phyloP scores from a whole-genome alignment of 2,113 vertebrate genomes.

The Camelus dromedarius region DNA sequence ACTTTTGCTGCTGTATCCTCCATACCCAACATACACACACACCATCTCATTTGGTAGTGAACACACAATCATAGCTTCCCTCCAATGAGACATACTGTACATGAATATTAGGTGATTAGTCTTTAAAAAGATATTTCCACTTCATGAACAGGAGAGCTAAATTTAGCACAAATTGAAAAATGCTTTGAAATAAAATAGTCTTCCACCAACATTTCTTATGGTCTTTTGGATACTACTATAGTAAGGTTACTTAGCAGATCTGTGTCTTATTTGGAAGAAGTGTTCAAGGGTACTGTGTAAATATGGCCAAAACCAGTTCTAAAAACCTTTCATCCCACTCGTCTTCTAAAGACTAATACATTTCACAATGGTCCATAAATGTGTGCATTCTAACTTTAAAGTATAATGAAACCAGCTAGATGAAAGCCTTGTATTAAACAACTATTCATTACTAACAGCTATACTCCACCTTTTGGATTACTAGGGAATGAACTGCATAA shows the following conservation, averaged over 20 bases:
- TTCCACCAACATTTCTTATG: background rate
- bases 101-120: background rate
- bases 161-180: slow-evolving; percentile 5
- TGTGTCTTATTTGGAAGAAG: slow-evolving; percentile 25
- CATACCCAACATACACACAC: background rate
- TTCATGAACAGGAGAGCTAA: background rate
- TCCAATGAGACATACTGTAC: background rate
- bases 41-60: background rate
- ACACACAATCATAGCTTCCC: background rate
- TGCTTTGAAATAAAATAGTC: background rate
- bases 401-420: background rate
- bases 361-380: background rate
- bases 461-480: background rate
- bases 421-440: background rate
- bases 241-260: slow-evolving; percentile 4
- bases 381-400: background rate
- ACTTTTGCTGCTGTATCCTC: background rate
- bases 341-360: background rate
- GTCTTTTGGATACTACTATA: background rate
- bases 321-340: background rate
- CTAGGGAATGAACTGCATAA: background rate
- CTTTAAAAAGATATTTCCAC: slow-evolving; percentile 28
- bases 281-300: background rate
- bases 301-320: slow-evolving; percentile 10
- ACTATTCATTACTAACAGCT: background rate